Percentiles rank a stretch among this genome's conserved stretches.
Evolutionary conservation across 2,888 invertebrate genomes (phyloP).

Genomic region (Branchipolynoe longqiensis): DNA sequence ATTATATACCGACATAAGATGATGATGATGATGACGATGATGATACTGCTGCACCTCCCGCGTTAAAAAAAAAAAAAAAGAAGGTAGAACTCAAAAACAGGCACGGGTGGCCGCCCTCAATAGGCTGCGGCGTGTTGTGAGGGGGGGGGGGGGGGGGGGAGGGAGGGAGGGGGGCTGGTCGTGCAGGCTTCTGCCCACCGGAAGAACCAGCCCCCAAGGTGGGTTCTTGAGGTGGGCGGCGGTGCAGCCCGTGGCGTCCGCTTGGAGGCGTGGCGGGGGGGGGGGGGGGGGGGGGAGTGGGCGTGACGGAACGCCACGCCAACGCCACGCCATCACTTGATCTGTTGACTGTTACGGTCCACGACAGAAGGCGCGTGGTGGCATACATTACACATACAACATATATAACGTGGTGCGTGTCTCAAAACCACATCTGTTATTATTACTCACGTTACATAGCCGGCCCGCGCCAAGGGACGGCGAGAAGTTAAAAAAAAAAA

Average conservation of each 20-base stretch:
- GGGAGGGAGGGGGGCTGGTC: background rate
- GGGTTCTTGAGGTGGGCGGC: background rate
- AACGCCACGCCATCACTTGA: conserved; percentile 54
- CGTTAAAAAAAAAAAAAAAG: background rate
- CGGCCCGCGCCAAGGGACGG: conserved; percentile 39
- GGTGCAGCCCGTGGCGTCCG: background rate
- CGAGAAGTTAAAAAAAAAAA: conserved; percentile 50
- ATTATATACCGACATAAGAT: conserved; percentile 18
- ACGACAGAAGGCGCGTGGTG: no score
- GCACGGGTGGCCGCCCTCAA: background rate
- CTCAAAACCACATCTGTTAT: conserved; percentile 13
- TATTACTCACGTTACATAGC: conserved; percentile 38
- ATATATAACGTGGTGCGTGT: no score
- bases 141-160: no score
- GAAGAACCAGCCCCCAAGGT: background rate
- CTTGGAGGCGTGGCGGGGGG: background rate
- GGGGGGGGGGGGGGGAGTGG: background rate
- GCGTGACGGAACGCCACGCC: no score
- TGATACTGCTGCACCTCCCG: conserved; percentile 46
- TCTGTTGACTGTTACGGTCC: conserved; percentile 55
- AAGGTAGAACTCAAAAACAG: background rate
- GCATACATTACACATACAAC: no score
- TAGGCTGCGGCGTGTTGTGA: background rate
- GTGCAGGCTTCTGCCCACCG: no score
- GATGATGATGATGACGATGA: conserved; percentile 34